Conservation (phyloP, 2,113 vertebrate genomes). For the Pristiophorus japonicus region DNA sequence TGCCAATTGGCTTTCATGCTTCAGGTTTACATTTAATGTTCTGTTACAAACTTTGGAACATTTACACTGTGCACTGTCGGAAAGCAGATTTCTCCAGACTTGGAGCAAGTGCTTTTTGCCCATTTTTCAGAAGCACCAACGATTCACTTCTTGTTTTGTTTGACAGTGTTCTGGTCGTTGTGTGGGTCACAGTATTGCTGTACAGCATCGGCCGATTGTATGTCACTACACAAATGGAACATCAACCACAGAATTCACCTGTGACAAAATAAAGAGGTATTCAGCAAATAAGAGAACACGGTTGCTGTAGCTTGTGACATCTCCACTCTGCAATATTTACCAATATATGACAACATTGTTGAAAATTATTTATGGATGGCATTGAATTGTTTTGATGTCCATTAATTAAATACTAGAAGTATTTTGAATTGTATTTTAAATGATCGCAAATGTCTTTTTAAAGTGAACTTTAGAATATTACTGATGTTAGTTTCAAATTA, state of each 20-base stretch:
- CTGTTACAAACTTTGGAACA: background rate
- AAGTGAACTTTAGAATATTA: background rate
- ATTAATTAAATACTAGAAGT: background rate
- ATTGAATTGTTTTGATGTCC: background rate
- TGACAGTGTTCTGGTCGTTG: constrained; percentile 71
- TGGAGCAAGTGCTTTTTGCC: background rate
- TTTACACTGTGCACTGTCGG: background rate
- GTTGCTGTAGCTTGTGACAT: too few relatives aligned
- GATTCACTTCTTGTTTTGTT: background rate
- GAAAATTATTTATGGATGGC: background rate
- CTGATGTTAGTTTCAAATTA: background rate
- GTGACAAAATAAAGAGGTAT: constrained; percentile 68
- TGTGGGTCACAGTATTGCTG: constrained; percentile 47
- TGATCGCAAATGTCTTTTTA: background rate
- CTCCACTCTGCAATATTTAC: too few relatives aligned
- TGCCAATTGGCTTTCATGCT: background rate
- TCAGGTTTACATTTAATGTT: background rate
- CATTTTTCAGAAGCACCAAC: background rate
- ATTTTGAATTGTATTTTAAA: background rate
- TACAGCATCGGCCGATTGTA: constrained; percentile 55
- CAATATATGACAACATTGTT: background rate
- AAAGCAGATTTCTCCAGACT: background rate
- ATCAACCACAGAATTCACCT: constrained; percentile 49
- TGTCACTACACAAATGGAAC: constrained; percentile 64
- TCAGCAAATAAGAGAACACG: background rate